phyloP scores from a whole-genome alignment of 2,888 invertebrate species.

The Apamea crenata region DNA sequence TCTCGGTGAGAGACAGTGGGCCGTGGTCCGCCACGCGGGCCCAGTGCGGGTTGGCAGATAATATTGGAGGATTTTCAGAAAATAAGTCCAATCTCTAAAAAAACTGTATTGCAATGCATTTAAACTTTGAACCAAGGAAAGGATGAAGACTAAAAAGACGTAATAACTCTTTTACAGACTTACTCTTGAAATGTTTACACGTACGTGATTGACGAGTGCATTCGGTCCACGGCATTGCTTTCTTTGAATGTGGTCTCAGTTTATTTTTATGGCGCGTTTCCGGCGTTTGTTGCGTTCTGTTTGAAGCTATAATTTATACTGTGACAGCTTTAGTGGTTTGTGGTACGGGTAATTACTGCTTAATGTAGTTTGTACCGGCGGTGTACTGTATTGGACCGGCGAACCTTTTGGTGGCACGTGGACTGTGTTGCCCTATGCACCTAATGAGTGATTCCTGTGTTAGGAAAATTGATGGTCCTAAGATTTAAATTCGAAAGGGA shows the following conservation, averaged over 20 bases:
- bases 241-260: constrained; percentile 74
- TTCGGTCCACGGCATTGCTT: constrained; percentile 67
- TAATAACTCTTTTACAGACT: constrained; percentile 45
- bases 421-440: neutral
- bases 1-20: no score
- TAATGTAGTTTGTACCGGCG: constrained; percentile 43
- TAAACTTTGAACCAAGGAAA: neutral
- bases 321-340: constrained; percentile 60
- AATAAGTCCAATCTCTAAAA: neutral
- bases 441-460: neutral
- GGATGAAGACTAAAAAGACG: neutral
- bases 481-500: no score
- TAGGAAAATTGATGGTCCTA: no score
- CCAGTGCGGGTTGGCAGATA: neutral
- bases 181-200: constrained; percentile 58
- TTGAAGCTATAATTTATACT: constrained; percentile 61
- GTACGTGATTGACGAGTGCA: constrained; percentile 61
- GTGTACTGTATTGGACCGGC: constrained; percentile 9
- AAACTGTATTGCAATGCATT: neutral
- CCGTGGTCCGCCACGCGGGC: no score
- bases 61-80: neutral
- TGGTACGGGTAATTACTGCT: constrained; percentile 56
- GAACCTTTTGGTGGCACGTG: constrained; percentile 9
- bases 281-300: constrained; percentile 77
- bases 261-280: constrained; percentile 81